Conservation (phyloP, 2,797 vertebrate genomes). For the Anguilla marmorata region DNA sequence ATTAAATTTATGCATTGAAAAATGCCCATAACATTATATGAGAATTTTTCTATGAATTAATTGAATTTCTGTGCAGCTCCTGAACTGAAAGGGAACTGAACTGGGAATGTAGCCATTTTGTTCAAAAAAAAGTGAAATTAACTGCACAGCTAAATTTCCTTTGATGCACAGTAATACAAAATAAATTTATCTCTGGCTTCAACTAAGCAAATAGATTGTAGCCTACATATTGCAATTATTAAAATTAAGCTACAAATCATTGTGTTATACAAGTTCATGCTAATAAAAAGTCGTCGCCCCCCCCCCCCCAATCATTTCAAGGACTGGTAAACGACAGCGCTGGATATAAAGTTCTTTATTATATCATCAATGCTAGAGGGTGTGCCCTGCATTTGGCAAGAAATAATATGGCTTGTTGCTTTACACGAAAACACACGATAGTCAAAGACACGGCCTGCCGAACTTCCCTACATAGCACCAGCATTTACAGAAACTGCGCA, state of each 20-base stretch:
- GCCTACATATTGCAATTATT: too few species aligned
- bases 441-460: neutral
- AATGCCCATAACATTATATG: too few species aligned
- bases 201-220: too few species aligned
- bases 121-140: too few species aligned
- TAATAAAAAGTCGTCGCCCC: neutral
- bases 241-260: neutral
- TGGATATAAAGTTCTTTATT: conserved; percentile 10
- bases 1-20: too few species aligned
- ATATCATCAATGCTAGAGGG: neutral
- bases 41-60: too few species aligned
- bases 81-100: too few species aligned
- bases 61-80: too few species aligned
- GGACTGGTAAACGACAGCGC: neutral
- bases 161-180: too few species aligned
- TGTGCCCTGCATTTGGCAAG: conserved; percentile 12
- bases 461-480: neutral
- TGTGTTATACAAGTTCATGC: neutral
- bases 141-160: too few species aligned
- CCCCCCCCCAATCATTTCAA: neutral
- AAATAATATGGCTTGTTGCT: conserved; percentile 13
- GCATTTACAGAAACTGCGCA: neutral
- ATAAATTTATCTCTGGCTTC: too few species aligned
- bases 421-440: conserved; percentile 1
- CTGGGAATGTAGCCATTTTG: too few species aligned